These are phyloP conservation scores for Steinernema scapterisci DNA, from an alignment of 2,888 invertebrate species.

Conservation along the genomic window DNA sequence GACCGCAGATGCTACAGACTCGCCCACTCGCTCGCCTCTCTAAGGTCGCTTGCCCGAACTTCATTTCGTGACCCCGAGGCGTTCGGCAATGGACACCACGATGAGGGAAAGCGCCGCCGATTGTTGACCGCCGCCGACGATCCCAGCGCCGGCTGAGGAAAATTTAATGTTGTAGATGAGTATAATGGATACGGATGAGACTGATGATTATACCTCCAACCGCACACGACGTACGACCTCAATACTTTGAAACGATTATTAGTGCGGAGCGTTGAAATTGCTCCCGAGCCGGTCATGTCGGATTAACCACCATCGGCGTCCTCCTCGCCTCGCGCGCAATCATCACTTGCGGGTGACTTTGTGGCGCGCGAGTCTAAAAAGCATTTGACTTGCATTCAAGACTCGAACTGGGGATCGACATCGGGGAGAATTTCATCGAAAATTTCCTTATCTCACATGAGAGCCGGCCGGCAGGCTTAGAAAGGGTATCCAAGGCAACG, in stretches of 20 bases:
- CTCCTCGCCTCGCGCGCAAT: conserved; percentile 20
- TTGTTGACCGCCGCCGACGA: conserved; percentile 22
- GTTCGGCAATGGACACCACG: not conserved
- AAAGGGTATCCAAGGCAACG: conserved; percentile 9
- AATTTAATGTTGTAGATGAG: conserved; percentile 25
- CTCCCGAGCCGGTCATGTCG: conserved; percentile 32
- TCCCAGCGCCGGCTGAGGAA: conserved; percentile 11
- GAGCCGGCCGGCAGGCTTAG: no score
- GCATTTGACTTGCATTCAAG: conserved; percentile 14
- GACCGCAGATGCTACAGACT: not conserved
- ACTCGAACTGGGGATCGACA: conserved; percentile 3
- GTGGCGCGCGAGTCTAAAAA: conserved; percentile 21
- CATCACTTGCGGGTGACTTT: conserved; percentile 15
- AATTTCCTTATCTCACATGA: no score
- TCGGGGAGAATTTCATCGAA: not conserved
- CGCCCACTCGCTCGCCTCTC: no score
- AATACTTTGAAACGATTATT: conserved; percentile 33
- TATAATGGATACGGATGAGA: conserved; percentile 33
- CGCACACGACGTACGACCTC: conserved; percentile 32
- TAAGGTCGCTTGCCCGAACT: not conserved
- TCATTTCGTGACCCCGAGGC: conserved; percentile 1
- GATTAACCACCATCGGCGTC: conserved; percentile 29
- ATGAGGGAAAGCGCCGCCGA: conserved; percentile 1
- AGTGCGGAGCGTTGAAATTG: conserved; percentile 33
- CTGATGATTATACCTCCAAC: conserved; percentile 28